Base-by-base conservation (phyloP, 2,797 vertebrate genomes). In the Ispidina picta region DNA sequence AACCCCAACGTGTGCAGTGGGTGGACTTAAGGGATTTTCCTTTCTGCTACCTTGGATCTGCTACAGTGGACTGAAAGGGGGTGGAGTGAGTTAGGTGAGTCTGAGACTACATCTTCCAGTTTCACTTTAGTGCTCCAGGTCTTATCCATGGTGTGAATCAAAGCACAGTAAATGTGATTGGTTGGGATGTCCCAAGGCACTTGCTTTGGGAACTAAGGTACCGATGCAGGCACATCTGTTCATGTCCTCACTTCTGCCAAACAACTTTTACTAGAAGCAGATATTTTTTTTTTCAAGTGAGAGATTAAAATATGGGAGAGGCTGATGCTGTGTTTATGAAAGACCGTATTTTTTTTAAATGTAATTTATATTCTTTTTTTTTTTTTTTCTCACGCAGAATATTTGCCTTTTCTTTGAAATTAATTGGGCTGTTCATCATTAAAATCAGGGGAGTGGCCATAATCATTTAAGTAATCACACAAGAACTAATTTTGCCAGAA, bases 341-440 rank as follows among this genome's bases (percentile, higher is more conserved):
- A 86, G 37, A 25, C 26, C 1, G 5, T 25, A 29, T 41, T 56
- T 9, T 9, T 75, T 86, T 88, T 60, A 29, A 39, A 23, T 23
- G 28, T 41, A 43, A 56, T 46, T 73, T 58, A 17, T 81, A 8
- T 72, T 65, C 85, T 22, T 35, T 44, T 18, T 5, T 29, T 92
- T 88, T 63, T 17, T 63, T 86, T 92, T 89, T 44, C 43, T 81
- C 6, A 4, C n/a, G 68, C n/a, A 43, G 68, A 82, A 56, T 75
- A 76, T 76, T 95, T 59, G 62, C 5, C 2, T 66, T 11, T 79
- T 26, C 19, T 75, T 78, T 75, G 84, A 91, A 90, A 82, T 89
- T 29, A 80, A 54, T 83, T 64, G 49, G 8, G 23, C 64, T 59
- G 31, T 41, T 90, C 2, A 0, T 82, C 49, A 43, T 55, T 68